Percentiles rank a stretch among this genome's conserved stretches.
Conservation (phyloP, 30 jellyfish, hydroid and myxozoan species). For the Cassiopea andromeda region DNA sequence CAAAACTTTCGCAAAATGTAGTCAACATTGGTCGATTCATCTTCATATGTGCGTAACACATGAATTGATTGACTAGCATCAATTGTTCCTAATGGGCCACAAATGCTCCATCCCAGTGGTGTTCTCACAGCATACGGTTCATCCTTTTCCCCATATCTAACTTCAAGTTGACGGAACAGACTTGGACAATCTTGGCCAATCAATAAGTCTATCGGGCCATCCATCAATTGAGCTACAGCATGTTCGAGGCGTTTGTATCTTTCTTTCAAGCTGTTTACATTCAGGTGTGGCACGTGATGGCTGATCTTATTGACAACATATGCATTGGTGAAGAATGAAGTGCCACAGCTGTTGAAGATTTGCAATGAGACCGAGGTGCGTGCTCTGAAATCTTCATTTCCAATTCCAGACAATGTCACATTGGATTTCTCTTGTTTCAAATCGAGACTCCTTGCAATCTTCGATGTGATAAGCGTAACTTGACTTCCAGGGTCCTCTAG, state of each 20-base stretch:
- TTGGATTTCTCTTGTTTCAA: too few species aligned
- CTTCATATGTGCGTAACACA: constrained; percentile 8
- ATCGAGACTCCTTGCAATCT: too few species aligned
- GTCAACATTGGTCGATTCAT: constrained; percentile 7
- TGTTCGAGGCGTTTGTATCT: constrained; percentile 16
- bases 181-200: constrained; percentile 50
- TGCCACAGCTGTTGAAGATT: constrained; percentile 33
- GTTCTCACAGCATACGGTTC: constrained; percentile 40
- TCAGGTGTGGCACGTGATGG: constrained; percentile 13
- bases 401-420: too few species aligned
- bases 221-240: constrained; percentile 10
- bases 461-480: too few species aligned
- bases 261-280: constrained; percentile 10
- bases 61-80: constrained; percentile 10
- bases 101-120: constrained; percentile 38
- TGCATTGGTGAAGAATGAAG: not conserved
- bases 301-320: constrained; percentile 23
- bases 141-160: constrained; percentile 11
- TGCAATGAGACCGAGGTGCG: not conserved
- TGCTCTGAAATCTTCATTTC: too few species aligned
- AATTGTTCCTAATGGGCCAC: constrained; percentile 27
- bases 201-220: constrained; percentile 26
- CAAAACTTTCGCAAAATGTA: constrained; percentile 26
- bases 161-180: constrained; percentile 39
- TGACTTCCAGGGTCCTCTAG: too few species aligned